These are phyloP conservation scores for Agrotis puta DNA, from an alignment of 2,888 invertebrate species.

Conservation along the genomic window DNA sequence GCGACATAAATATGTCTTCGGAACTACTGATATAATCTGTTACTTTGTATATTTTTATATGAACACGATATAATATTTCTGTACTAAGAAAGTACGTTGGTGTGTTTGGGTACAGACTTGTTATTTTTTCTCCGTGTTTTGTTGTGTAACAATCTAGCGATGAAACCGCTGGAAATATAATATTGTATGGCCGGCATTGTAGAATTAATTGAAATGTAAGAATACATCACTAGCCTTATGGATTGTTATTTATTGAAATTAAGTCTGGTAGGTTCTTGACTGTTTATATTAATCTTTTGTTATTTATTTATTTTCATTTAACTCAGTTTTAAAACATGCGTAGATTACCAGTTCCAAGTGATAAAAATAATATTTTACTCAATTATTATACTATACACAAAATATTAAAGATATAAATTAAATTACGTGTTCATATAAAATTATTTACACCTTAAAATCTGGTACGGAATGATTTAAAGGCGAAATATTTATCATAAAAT, in stretches of 20 bases:
- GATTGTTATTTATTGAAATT: background rate
- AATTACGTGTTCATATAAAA: constrained; percentile 29
- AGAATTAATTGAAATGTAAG: background rate
- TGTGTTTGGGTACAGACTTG: too few relatives aligned
- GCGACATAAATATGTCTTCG: background rate
- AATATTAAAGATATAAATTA: too few relatives aligned
- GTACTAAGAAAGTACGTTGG: background rate
- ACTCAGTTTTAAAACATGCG: too few relatives aligned
- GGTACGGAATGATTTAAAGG: constrained; percentile 40
- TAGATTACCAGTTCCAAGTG: background rate
- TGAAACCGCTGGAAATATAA: background rate
- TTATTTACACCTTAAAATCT: background rate
- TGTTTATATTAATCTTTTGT: too few relatives aligned
- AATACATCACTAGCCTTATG: too few relatives aligned
- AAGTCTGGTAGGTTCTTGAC: background rate
- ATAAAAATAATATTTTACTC: too few relatives aligned
- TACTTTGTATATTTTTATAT: constrained; percentile 43
- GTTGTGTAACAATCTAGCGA: background rate
- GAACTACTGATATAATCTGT: constrained; percentile 6
- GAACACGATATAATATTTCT: constrained; percentile 13
- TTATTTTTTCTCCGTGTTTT: background rate
- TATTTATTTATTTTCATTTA: too few relatives aligned
- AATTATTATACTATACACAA: too few relatives aligned
- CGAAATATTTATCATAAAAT: constrained; percentile 28
- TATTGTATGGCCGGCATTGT: background rate